Evolutionary conservation across 1,140 invertebrate genomes (phyloP), one percentile per base, ranked within the genome.

Genomic region (Bathynomus jamesi): DNA sequence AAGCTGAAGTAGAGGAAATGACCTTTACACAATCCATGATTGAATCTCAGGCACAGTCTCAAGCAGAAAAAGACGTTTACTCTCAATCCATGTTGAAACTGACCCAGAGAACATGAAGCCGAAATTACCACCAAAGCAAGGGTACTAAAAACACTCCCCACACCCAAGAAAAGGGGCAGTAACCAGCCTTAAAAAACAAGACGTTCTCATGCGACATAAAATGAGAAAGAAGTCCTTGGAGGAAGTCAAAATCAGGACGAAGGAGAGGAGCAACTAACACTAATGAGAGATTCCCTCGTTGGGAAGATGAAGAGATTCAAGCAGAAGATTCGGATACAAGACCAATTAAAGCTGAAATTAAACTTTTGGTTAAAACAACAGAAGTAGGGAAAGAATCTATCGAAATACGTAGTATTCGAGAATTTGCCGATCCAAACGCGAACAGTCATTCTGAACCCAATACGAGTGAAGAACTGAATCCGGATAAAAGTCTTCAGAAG

Each of bases 331-430:
- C 73, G 65, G 72, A 74, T n/a, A 65, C 72, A 67, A 78, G 78
- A 60, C 66, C 78, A 21, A 80, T 81, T 32, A 81, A 81, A 73
- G 84, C 84, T 53, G 84, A 85, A 78, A 81, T 85, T 11, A 86
- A 85, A 78, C 78, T 86, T 2, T 71, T 85, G 46, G 84, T 86
- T 0, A 84, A 83, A 81, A 84, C 84, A 2, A 79, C 79, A 24
- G 84, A 85, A 65, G 75, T 78, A 75, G 84, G 84, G 11, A 83
- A 82, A 79, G 84, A 85, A 75, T 83, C 82, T 67, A 83, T 86
- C 60, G 85, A 86, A 79, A 84, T 86, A 63, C 79, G 83, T 69
- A 85, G 83, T 40, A 81, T 85, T 40, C 76, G 81, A 62, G 83
- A 85, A 71, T 84, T 84, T 80, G 72, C 83, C 53, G 81, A 83